These are phyloP conservation scores for Allophyes oxyacanthae DNA, from an alignment of 2,888 invertebrate species.

Conservation along the genomic window DNA sequence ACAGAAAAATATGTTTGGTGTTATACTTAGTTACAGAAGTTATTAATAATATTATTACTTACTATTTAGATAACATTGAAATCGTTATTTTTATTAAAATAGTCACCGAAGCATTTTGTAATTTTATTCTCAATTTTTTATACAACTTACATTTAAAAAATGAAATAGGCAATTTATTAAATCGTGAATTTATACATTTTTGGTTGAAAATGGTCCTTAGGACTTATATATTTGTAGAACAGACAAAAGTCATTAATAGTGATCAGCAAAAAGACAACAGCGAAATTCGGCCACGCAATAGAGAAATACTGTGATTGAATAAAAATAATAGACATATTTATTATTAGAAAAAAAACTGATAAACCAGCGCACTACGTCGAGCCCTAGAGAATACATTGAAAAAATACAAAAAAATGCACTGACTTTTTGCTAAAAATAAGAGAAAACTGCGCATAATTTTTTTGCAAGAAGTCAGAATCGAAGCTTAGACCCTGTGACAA, in stretches of 20 bases:
- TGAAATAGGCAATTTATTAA: conserved; percentile 42
- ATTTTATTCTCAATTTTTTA: conserved; percentile 29
- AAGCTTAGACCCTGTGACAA: conserved; percentile 84
- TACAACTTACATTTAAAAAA: conserved; percentile 50
- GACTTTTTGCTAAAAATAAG: conserved; percentile 29
- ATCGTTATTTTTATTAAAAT: conserved; percentile 51
- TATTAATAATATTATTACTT: conserved; percentile 44
- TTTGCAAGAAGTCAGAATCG: conserved; percentile 62
- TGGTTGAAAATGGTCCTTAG: conserved; percentile 47
- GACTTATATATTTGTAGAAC: conserved; percentile 31
- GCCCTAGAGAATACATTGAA: conserved; percentile 21
- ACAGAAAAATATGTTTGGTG: conserved; percentile 58
- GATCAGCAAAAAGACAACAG: conserved; percentile 69
- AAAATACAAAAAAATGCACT: conserved; percentile 16
- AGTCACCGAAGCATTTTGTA: conserved; percentile 50
- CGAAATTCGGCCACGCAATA: conserved; percentile 68
- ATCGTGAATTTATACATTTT: conserved; percentile 50
- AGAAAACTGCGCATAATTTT: conserved; percentile 25
- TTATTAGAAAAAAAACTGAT: conserved; percentile 10
- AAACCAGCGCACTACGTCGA: conserved; percentile 43
- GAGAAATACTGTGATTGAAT: conserved; percentile 42
- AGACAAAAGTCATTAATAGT: conserved; percentile 15
- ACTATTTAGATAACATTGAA: conserved; percentile 47
- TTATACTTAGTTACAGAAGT: conserved; percentile 41
- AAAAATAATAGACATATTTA: conserved; percentile 19